A percentile compares a stretch with the other conserved stretches of the same genome.
Evolutionary conservation across 2,797 vertebrate species (phyloP).

Genomic region (Erethizon dorsatum): DNA sequence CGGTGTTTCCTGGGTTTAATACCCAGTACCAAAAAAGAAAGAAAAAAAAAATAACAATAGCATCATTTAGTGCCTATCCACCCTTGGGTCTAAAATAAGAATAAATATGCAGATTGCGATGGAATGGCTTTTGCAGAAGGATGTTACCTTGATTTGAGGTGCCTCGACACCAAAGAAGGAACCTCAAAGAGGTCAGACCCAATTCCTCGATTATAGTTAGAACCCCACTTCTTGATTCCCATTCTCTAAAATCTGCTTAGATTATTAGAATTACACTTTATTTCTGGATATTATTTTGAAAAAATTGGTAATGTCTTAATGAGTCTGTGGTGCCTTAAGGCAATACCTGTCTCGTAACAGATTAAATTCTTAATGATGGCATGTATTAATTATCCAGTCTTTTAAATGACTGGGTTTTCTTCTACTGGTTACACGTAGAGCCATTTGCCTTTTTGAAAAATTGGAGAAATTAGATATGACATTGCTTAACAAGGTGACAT

Average conservation of each 20-base stretch:
- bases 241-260: conserved; percentile 36
- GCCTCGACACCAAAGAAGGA: not conserved
- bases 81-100: not conserved
- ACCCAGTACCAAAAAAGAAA: not conserved
- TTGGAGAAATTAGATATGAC: not conserved
- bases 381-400: not conserved
- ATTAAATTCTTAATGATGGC: not conserved
- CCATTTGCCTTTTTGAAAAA: conserved; percentile 25
- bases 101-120: not conserved
- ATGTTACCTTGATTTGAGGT: not conserved
- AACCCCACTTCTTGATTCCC: not conserved
- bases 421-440: not conserved
- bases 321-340: not conserved
- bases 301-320: conserved; percentile 10
- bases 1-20: not conserved
- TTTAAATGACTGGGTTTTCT: conserved; percentile 6
- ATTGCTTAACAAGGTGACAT: not conserved
- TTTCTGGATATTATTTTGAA: conserved; percentile 38
- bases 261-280: conserved; percentile 24
- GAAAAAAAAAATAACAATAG: not conserved
- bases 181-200: not conserved
- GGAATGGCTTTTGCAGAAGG: not conserved
- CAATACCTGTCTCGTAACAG: conserved; percentile 40
- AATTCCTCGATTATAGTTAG: not conserved
- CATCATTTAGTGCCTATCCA: not conserved